These are phyloP conservation scores for Eupsilia transversa DNA, from an alignment of 2,888 invertebrate species.

Conservation along the genomic window DNA sequence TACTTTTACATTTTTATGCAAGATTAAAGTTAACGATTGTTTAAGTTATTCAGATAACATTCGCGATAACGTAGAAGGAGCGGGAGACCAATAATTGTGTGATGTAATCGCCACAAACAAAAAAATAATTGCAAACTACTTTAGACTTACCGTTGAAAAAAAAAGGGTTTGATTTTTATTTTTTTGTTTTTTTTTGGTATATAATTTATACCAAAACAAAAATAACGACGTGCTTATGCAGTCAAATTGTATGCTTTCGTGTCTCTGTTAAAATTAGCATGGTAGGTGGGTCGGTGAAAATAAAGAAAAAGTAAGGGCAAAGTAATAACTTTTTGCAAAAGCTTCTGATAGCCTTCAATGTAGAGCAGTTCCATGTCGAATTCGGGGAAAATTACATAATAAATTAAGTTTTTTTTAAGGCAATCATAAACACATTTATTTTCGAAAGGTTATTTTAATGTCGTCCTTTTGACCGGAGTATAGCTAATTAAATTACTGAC, in stretches of 20 bases:
- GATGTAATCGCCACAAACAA: background rate
- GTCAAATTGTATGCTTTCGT: background rate
- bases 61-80: background rate
- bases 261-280: background rate
- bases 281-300: background rate
- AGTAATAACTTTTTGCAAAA: too few species aligned
- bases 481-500: background rate
- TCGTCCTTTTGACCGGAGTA: background rate
- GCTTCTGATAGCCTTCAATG: background rate
- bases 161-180: background rate
- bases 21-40: slow-evolving; percentile 34
- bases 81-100: slow-evolving; percentile 5
- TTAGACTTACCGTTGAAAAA: background rate
- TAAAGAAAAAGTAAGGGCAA: background rate
- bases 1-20: slow-evolving; percentile 16
- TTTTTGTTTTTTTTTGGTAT: too few species aligned
- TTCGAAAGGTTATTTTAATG: background rate
- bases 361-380: background rate
- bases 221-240: background rate
- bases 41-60: slow-evolving; percentile 19
- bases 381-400: background rate
- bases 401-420: background rate
- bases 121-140: background rate
- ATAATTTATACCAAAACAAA: background rate
- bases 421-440: slow-evolving; percentile 12